A percentile compares a stretch with the other conserved stretches of the same genome.
Conservation (phyloP, 2,888 invertebrate genomes). For the Furcula furcula region DNA sequence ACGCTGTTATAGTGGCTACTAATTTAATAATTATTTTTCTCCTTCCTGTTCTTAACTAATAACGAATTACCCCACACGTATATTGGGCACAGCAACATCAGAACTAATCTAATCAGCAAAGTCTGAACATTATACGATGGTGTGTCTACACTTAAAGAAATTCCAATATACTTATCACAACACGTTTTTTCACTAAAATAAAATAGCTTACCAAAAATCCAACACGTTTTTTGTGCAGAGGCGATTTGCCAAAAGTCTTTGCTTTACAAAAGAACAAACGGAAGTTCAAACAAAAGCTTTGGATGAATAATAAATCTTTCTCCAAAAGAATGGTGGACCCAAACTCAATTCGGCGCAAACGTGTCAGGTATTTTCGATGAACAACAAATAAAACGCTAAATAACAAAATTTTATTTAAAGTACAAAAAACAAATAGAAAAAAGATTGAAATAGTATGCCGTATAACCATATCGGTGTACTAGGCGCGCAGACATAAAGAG, state of each 20-base stretch:
- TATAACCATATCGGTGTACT: slow-evolving; percentile 40
- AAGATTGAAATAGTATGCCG: slow-evolving; percentile 30
- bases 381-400: neutral
- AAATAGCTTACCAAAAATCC: slow-evolving; percentile 10
- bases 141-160: too few relatives aligned
- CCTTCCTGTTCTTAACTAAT: too few relatives aligned
- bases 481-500: slow-evolving; percentile 52
- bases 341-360: neutral
- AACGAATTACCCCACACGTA: too few relatives aligned
- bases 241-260: slow-evolving; percentile 21
- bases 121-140: too few relatives aligned
- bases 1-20: too few relatives aligned
- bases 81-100: too few relatives aligned
- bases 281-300: slow-evolving; percentile 16
- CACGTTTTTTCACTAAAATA: slow-evolving; percentile 1
- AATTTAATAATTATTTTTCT: too few relatives aligned
- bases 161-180: too few relatives aligned
- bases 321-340: slow-evolving; percentile 7
- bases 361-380: neutral
- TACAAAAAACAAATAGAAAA: slow-evolving; percentile 18
- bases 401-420: neutral
- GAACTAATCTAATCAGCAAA: too few relatives aligned
- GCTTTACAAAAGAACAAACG: slow-evolving; percentile 23
- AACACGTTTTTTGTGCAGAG: slow-evolving; percentile 13
- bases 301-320: slow-evolving; percentile 7